Conservation (phyloP, 2,888 invertebrate genomes). For the Drosophila paranaensis region DNA sequence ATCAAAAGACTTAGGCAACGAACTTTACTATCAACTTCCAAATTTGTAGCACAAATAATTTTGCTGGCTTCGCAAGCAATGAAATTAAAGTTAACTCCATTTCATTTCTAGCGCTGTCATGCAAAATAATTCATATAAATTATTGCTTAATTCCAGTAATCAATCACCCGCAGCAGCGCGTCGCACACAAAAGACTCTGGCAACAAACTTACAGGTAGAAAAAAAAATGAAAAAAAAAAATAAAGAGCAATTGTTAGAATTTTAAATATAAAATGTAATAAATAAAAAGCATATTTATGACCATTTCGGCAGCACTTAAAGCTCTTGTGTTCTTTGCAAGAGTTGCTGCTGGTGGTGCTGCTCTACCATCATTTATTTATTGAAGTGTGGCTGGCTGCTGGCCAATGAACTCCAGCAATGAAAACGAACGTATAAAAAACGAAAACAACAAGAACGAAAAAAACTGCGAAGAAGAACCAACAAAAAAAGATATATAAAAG, state of each 20-base stretch:
- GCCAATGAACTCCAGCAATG: conserved; percentile 83
- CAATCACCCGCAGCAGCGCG: conserved; percentile 57
- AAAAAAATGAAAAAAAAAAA: conserved; percentile 1
- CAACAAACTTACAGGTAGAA: conserved; percentile 53
- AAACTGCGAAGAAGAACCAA: conserved; percentile 56
- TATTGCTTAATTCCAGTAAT: conserved; percentile 66
- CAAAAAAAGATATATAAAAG: conserved; percentile 37
- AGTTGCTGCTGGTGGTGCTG: conserved; percentile 18
- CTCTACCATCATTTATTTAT: conserved; percentile 72
- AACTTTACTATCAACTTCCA: conserved; percentile 29
- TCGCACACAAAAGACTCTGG: conserved; percentile 64
- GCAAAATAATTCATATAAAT: conserved; percentile 66
- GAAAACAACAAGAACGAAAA: conserved; percentile 72
- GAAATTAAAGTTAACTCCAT: conserved; percentile 25
- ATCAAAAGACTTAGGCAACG: conserved; percentile 52
- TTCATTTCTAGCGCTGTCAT: conserved; percentile 59
- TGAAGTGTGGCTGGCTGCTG: conserved; percentile 58
- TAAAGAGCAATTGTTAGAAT: conserved; percentile 25
- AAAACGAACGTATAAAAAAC: conserved; percentile 83
- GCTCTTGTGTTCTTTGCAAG: conserved; percentile 29
- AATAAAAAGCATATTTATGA: conserved; percentile 63
- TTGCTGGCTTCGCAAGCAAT: not conserved
- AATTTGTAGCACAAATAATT: not conserved
- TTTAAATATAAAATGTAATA: conserved; percentile 60
- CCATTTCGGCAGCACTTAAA: conserved; percentile 38